Evolutionary conservation across 2,797 vertebrate genomes (phyloP), one percentile per base, ranked within the genome.

Genomic region (Protonibea diacanthus): DNA sequence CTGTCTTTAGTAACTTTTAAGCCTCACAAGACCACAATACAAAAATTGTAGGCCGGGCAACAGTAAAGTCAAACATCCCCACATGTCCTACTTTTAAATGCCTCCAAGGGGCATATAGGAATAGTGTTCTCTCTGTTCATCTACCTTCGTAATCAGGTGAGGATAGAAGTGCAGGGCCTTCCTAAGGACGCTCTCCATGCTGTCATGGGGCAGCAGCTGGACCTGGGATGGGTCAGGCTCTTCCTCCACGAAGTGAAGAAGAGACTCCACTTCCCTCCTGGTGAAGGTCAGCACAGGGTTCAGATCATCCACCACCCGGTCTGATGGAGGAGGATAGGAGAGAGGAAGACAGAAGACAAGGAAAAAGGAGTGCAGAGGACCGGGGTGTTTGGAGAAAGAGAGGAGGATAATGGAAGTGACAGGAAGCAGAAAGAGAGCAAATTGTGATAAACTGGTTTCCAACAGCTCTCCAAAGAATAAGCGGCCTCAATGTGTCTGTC

Each of bases 211-310:
- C 71, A 93, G 92, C 85, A 97, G 89, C 27, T 92, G 89, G 15
- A 94, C 86, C 33, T 95, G 94, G 71, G 93, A 90, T 48, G 91
- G 82, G 74, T 96, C 95, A 0, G 96, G 96, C 85, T 98, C 98
- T 88, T 99, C 98, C 89, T 98, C 98, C 74, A 98, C 97, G 78
- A 99, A 98, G 90, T 99, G 98, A 91, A 99, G 95, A 63, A 99
- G 95, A 53, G 98, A 98, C 88, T 99, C 98, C 59, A 99, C 98
- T 86, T 99, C 98, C 73, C 97, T 95, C 40, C 96, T 94, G 20
- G 98, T 99, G 84, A 99, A 99, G 86, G 94, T 97, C 89, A 99
- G 91, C 87, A 98, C 96, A 0, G 98, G 98, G 89, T 99, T 99
- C 88, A 99, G 93, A 88, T 99, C 98, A 75, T 99, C 98, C 59